Conservation (phyloP, 2,113 vertebrate genomes). For the Platycercus adscitus region DNA sequence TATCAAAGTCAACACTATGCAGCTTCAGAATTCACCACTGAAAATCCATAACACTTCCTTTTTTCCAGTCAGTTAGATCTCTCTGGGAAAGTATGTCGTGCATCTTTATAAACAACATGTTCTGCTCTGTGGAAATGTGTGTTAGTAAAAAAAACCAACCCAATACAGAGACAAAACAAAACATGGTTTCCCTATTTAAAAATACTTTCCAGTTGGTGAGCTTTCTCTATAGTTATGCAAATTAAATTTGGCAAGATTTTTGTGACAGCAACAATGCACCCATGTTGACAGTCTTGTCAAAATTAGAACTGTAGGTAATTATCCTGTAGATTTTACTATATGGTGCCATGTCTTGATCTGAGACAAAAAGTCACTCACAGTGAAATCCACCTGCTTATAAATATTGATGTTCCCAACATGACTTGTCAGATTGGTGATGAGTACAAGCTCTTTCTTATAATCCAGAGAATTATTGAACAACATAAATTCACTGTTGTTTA, state of each 20-base stretch:
- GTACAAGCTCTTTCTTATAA: conserved; percentile 57
- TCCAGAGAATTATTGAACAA: conserved; percentile 61
- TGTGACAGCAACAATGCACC: conserved; percentile 13
- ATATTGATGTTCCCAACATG: conserved; percentile 64
- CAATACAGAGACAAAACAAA: neutral
- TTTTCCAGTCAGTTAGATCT: conserved; percentile 54
- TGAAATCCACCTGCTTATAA: conserved; percentile 63
- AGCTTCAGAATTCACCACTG: neutral
- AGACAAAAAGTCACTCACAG: conserved; percentile 45
- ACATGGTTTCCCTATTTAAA: neutral
- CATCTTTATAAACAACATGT: conserved; percentile 17
- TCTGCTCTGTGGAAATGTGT: conserved; percentile 16
- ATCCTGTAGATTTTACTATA: conserved; percentile 42
- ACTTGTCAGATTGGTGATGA: conserved; percentile 61
- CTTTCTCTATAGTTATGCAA: conserved; percentile 7
- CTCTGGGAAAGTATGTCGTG: conserved; percentile 34
- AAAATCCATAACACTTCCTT: conserved; percentile 15
- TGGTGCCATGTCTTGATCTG: conserved; percentile 45
- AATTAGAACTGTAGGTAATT: conserved; percentile 41
- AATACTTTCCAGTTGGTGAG: conserved; percentile 20
- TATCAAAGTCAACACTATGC: neutral
- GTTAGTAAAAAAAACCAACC: neutral
- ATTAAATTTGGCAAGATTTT: conserved; percentile 53
- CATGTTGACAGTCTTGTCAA: conserved; percentile 38
- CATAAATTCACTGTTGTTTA: conserved; percentile 55